phyloP scores from a whole-genome alignment of 1,140 invertebrate species.

The Seison nebaliae region DNA sequence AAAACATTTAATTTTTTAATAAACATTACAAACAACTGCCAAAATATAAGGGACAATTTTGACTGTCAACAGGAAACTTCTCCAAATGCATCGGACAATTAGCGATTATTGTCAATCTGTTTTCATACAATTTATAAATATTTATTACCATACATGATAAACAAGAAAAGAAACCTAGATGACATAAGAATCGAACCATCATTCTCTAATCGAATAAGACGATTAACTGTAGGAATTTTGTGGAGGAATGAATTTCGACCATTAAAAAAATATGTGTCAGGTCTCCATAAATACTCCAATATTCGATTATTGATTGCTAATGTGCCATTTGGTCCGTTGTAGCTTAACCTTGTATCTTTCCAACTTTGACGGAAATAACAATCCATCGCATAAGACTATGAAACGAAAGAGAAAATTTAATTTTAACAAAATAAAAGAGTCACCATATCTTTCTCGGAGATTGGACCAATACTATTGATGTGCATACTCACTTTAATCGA shows the following conservation, averaged over 20 bases:
- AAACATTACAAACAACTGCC: not conserved
- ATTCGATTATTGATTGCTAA: constrained; percentile 12
- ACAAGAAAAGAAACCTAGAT: constrained; percentile 17
- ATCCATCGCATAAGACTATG: constrained; percentile 22
- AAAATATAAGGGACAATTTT: constrained; percentile 12
- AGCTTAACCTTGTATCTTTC: not conserved
- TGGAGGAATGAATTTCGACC: constrained; percentile 29
- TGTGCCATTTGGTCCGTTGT: constrained; percentile 15
- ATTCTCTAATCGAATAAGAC: constrained; percentile 21
- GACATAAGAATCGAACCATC: constrained; percentile 21
- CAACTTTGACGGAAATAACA: constrained; percentile 21
- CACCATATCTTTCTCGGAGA: constrained; percentile 72
- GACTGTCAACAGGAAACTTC: constrained; percentile 35
- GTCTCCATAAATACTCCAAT: not conserved
- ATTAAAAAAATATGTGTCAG: constrained; percentile 26
- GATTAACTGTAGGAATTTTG: constrained; percentile 24
- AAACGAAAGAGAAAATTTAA: constrained; percentile 4
- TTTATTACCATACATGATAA: not conserved
- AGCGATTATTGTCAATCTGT: constrained; percentile 42
- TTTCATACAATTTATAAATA: constrained; percentile 14
- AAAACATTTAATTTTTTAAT: not conserved
- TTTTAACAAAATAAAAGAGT: not conserved
- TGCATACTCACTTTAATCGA: constrained; percentile 66
- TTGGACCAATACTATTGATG: constrained; percentile 71
- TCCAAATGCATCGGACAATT: constrained; percentile 83